Conservation (phyloP, 2,113 vertebrate species). For the Sander vitreus region DNA sequence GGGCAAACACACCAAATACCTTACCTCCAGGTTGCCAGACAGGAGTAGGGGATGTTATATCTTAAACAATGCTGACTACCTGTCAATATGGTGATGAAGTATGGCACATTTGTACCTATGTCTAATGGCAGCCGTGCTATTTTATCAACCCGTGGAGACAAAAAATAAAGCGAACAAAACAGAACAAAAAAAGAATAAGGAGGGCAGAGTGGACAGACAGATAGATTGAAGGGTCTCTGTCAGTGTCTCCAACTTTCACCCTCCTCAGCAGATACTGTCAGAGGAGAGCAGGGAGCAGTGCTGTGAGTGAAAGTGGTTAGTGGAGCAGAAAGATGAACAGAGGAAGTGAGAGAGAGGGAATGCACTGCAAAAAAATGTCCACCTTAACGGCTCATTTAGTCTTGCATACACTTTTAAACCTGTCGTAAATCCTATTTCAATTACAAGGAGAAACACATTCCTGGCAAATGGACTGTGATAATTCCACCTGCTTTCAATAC, state of each 20-base stretch:
- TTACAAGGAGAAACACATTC: conserved; percentile 43
- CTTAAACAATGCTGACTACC: not conserved
- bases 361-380: conserved; percentile 39
- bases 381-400: conserved; percentile 52
- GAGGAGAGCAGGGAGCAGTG: conserved; percentile 39
- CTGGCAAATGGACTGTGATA: conserved; percentile 45
- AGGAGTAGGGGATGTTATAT: not conserved
- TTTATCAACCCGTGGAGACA: not conserved
- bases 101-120: not conserved
- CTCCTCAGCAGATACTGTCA: conserved; percentile 69
- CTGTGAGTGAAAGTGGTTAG: conserved; percentile 45
- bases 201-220: conserved; percentile 37
- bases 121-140: not conserved
- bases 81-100: not conserved
- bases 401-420: conserved; percentile 40
- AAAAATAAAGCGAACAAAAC: not conserved
- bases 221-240: conserved; percentile 41
- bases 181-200: not conserved
- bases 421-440: conserved; percentile 52
- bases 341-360: conserved; percentile 13
- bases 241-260: conserved; percentile 60
- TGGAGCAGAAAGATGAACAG: conserved; percentile 65
- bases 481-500: conserved; percentile 35
- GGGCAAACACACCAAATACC: conserved; percentile 4
- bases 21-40: not conserved